Percentiles rank a stretch among this genome's conserved stretches.
These are phyloP conservation scores for Lepidocolaptes lacrymiger DNA, from an alignment of 2,797 vertebrate genomes.

Conservation along the genomic window DNA sequence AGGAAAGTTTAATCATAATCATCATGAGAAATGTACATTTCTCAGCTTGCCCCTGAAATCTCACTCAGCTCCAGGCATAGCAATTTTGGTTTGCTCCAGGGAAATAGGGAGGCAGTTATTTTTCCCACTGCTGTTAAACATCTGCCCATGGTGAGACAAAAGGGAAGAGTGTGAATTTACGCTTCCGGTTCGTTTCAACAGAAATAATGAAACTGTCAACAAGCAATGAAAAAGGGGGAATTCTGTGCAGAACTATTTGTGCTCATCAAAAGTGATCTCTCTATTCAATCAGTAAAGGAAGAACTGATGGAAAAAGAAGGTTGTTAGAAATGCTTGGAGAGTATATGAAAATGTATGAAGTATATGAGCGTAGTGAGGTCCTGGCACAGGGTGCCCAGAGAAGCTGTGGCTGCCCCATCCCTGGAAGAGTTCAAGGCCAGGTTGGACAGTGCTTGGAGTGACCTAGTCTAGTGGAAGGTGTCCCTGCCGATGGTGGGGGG, in stretches of 20 bases:
- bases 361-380: fast-evolving
- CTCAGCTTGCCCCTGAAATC: neutral
- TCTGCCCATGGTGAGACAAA: neutral
- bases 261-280: neutral
- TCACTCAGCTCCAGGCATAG: neutral
- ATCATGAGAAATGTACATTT: neutral
- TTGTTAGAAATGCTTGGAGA: neutral
- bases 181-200: neutral
- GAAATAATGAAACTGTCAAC: constrained; percentile 14
- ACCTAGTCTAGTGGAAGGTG: fast-evolving
- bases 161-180: neutral
- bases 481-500: neutral
- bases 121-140: neutral
- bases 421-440: neutral
- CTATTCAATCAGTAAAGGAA: neutral
- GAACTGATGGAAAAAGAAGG: neutral
- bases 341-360: neutral
- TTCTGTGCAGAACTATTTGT: neutral
- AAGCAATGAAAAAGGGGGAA: neutral
- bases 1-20: neutral
- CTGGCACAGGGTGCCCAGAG: neutral
- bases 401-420: neutral
- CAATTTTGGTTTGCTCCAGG: constrained; percentile 16
- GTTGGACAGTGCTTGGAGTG: fast-evolving
- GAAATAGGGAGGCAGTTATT: neutral